phyloP scores from a whole-genome alignment of 2,888 invertebrate genomes.

The Tinea trinotella region DNA sequence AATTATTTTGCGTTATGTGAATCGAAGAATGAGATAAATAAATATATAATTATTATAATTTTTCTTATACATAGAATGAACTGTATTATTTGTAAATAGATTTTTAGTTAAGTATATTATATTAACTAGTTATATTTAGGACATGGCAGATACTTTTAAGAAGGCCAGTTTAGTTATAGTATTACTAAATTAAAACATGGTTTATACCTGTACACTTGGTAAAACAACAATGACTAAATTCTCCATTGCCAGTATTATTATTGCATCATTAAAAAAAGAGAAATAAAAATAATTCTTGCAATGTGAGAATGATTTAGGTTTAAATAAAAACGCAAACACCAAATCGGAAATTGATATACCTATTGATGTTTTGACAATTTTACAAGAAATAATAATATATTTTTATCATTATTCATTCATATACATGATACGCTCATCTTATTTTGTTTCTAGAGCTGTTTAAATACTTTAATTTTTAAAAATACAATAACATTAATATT shows the following conservation, averaged over 20 bases:
- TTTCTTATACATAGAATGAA: constrained; percentile 68
- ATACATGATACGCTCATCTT: constrained; percentile 48
- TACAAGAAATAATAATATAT: constrained; percentile 5
- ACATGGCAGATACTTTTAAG: constrained; percentile 78
- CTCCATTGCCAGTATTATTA: neutral
- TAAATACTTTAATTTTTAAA: neutral
- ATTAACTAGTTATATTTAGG: constrained; percentile 71
- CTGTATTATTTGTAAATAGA: constrained; percentile 78
- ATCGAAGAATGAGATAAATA: constrained; percentile 72
- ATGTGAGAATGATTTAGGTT: neutral
- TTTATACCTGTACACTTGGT: constrained; percentile 65
- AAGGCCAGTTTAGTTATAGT: constrained; percentile 81
- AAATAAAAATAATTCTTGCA: neutral
- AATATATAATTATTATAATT: constrained; percentile 72
- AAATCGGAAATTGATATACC: constrained; percentile 22
- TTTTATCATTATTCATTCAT: constrained; percentile 14
- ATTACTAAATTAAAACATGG: constrained; percentile 75
- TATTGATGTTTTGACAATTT: constrained; percentile 18
- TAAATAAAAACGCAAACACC: constrained; percentile 31
- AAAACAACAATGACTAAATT: constrained; percentile 1
- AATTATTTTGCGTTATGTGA: constrained; percentile 74
- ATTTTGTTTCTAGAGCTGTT: constrained; percentile 30
- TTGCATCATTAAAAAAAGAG: neutral
- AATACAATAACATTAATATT: neutral
- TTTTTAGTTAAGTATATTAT: constrained; percentile 74